Evolutionary conservation across 2,888 invertebrate species (phyloP), one percentile per base, ranked within the genome.

Genomic region (Lasioglossum vierecki): DNA sequence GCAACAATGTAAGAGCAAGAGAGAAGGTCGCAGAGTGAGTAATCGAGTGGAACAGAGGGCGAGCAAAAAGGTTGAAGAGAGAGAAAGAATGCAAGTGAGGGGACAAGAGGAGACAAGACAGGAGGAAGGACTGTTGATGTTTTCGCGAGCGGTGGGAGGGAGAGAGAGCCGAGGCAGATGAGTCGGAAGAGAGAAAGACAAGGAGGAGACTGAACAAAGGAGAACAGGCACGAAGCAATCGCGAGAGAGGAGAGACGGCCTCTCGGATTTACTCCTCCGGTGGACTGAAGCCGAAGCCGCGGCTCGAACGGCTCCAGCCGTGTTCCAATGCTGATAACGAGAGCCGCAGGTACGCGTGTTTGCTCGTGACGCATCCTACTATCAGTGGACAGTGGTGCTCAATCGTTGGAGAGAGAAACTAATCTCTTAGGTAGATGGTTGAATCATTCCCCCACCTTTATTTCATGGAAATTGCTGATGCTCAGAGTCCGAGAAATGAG

Each of bases 281-380:
- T 9, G 22, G 35, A 66, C 66, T 66, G 66, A 66, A 66, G 66
- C 35, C 66, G 35, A 66, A n/a, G 68, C 22, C 68, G 68, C 68
- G 39, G 13, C 39, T 35, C 35, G 15, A 35, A 39, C 41, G 11
- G 39, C 39, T 66, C 35, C 35, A 66, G 68, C 35, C 39, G 68
- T 68, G 39, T 41, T 22, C 39, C 22, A 39, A 4, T 4, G 79
- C 90, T 91, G 92, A 93, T 93, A 93, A 92, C 92, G 87, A 90
- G 85, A 90, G 87, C 89, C 86, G 87, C 91, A 92, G 92, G 91
- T 91, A 91, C 74, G 82, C 73, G 79, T 84, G 83, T 88, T 89
- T 90, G 81, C 83, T 83, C 84, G 84, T 91, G 90, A 90, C 90
- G 83, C 89, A 90, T 90, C 86, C 22, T 5, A 35, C 35, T 68